Base-by-base conservation (phyloP, 2,797 vertebrate species). In the Chloroceryle amazona region DNA sequence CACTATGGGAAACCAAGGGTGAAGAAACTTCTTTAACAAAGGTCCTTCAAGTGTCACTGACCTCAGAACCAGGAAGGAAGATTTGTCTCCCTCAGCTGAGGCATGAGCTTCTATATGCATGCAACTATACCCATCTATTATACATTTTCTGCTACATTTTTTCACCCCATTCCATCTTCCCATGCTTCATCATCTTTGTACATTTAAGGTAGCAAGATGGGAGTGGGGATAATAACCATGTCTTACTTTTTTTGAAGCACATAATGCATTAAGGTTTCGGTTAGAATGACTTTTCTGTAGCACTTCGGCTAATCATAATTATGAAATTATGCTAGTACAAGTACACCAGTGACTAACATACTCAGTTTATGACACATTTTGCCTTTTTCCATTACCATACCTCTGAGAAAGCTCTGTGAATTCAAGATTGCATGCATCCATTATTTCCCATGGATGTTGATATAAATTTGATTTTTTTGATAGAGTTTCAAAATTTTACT, bases 101-200 rank as follows among this genome's bases (percentile, higher is more conserved):
- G 10, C 20, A 10, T 52, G 29, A 73, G 4, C 5, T 41, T 49
- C 26, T 37, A 3, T 11, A 9, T 5, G 3, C 14, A 11, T 26
- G 12, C 6, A 49, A 23, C 18, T 54, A 6, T 21, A 23, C 5
- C 1, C 1, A 41, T 2, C 11, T 58, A 9, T 18, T 47, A 10
- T 3, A 13, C 7, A 19, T 4, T 20, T 70, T n/a, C 29, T 19
- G 12, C 11, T 61, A 14, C 49, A 23, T 44, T 75, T 15, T 52
- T 80, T 35, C 61, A 21, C 15, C 5, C 6, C 0, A 0, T 70
- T 58, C 19, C 33, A 15, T 67, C 13, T 16, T 63, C 15, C 21
- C 16, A 7, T 35, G 7, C 6, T n/a, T 81, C n/a, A 26, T 35
- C 42, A 19, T 49, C 51, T 80, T 28, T 20, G 5, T 37, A 5